These are phyloP conservation scores for Otocyon megalotis DNA, from an alignment of 2,113 vertebrate species.

Conservation along the genomic window DNA sequence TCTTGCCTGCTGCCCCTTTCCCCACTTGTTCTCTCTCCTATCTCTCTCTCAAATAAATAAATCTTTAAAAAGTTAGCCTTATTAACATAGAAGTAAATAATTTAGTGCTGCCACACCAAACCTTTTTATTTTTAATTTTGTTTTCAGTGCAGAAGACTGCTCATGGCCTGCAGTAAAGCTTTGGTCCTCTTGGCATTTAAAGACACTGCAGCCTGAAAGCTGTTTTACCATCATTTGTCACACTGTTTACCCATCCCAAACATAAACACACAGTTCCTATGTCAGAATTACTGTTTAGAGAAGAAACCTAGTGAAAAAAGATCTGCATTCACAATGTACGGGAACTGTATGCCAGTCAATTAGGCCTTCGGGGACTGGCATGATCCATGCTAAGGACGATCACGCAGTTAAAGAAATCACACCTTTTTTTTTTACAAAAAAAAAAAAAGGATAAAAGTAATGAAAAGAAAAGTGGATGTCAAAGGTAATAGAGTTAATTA, in stretches of 20 bases:
- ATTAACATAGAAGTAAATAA: background rate
- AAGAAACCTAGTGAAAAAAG: background rate
- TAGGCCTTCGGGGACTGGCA: background rate
- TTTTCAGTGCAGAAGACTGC: background rate
- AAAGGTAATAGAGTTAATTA: background rate
- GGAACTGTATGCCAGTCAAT: background rate
- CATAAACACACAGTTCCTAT: background rate
- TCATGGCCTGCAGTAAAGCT: background rate
- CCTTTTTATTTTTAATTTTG: background rate
- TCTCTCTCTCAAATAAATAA: background rate
- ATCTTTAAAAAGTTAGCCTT: background rate
- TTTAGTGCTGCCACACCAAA: background rate
- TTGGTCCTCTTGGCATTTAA: background rate
- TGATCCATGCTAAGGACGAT: background rate
- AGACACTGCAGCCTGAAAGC: background rate
- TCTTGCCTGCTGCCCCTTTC: background rate
- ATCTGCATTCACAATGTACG: background rate
- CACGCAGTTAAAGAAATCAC: background rate
- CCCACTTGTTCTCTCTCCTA: background rate
- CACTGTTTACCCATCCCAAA: background rate
- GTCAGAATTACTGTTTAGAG: background rate
- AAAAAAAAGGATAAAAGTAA: background rate
- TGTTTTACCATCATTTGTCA: background rate
- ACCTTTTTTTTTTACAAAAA: background rate
- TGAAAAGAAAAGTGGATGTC: background rate